Percentiles rank a stretch among this genome's conserved stretches.
These are phyloP conservation scores for Lasioglossum morio DNA, from an alignment of 2,888 invertebrate species.

Conservation along the genomic window DNA sequence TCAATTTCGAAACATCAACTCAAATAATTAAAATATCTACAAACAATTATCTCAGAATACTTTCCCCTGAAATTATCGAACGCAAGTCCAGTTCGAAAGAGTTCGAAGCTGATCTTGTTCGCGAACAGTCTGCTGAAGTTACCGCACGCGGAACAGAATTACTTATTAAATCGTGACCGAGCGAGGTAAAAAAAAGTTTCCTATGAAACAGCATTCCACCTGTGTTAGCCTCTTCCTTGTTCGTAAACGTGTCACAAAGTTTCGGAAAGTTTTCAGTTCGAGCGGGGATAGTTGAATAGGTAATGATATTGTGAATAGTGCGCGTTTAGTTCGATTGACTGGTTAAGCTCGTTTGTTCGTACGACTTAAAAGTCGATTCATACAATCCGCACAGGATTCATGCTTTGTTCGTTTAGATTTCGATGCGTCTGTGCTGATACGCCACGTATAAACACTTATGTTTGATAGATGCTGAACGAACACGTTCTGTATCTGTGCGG, in stretches of 20 bases:
- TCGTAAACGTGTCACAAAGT: slow-evolving; percentile 66
- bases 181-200: slow-evolving; percentile 3
- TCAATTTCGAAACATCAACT: background rate
- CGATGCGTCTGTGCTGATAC: no score
- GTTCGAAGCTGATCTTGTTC: background rate
- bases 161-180: background rate
- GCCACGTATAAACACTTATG: no score
- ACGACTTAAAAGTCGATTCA: slow-evolving; percentile 14
- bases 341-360: slow-evolving; percentile 37
- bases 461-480: no score
- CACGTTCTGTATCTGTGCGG: no score
- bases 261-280: slow-evolving; percentile 58
- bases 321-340: slow-evolving; percentile 65
- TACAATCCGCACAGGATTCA: no score
- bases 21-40: background rate
- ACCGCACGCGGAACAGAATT: background rate
- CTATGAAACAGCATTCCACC: background rate
- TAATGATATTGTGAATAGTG: slow-evolving; percentile 42
- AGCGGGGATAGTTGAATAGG: slow-evolving; percentile 71
- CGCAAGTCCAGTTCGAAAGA: background rate
- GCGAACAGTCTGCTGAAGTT: background rate
- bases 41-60: background rate
- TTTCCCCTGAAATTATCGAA: background rate
- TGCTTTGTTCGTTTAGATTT: no score
- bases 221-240: slow-evolving; percentile 13